Evolutionary conservation across 2,888 invertebrate genomes (phyloP).

Genomic region (Sesamia inferens): DNA sequence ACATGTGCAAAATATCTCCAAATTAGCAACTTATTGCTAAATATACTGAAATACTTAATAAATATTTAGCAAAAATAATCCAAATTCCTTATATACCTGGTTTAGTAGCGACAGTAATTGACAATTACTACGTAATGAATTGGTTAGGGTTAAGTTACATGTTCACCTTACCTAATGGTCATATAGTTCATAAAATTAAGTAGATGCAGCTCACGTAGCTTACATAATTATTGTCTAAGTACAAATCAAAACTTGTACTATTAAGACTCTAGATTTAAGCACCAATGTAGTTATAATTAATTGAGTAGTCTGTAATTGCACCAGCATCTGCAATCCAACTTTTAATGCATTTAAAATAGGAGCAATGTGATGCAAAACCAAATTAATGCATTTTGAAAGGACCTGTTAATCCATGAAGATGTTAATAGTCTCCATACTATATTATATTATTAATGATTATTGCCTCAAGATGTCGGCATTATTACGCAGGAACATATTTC

Average conservation of each 20-base stretch:
- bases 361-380: conserved; percentile 23
- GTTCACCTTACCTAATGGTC: neutral
- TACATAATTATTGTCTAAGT: conserved; percentile 1
- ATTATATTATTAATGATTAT: conserved; percentile 37
- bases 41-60: conserved; percentile 6
- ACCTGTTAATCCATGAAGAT: conserved; percentile 33
- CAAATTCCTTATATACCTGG: conserved; percentile 35
- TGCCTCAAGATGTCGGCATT: conserved; percentile 15
- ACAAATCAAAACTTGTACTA: neutral
- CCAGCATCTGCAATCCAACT: conserved; percentile 11
- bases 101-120: neutral
- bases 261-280: neutral
- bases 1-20: conserved; percentile 6
- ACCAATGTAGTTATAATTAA: conserved; percentile 9
- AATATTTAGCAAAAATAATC: conserved; percentile 2
- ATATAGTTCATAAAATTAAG: neutral
- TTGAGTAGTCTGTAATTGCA: neutral
- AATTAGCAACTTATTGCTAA: conserved; percentile 14
- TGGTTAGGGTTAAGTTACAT: neutral
- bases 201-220: neutral
- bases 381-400: conserved; percentile 33
- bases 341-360: conserved; percentile 10
- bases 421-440: conserved; percentile 27
- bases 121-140: neutral
- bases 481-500: conserved; percentile 32